phyloP scores from a whole-genome alignment of 2,797 vertebrate genomes.

The Spondyliosoma cantharus region DNA sequence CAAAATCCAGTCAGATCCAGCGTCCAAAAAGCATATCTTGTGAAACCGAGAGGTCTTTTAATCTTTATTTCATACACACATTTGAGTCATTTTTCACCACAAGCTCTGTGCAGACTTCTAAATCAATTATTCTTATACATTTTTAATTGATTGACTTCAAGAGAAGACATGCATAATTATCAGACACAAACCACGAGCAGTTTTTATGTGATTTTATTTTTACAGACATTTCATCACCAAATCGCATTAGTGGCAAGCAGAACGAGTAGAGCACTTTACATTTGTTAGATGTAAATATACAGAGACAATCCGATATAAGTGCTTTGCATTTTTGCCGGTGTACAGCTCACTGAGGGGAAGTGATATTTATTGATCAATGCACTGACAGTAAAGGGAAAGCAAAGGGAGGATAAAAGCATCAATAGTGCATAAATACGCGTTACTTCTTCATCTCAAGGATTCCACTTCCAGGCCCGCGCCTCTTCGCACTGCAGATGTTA shows the following conservation, averaged over 20 bases:
- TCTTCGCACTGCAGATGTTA: constrained; percentile 98
- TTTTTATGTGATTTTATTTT: constrained; percentile 66
- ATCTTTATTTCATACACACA: not conserved
- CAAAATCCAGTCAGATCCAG: not conserved
- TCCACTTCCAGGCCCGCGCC: constrained; percentile 90
- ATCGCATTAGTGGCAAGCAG: constrained; percentile 50
- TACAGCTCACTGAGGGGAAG: constrained; percentile 41
- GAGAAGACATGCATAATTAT: constrained; percentile 13
- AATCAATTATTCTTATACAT: constrained; percentile 5
- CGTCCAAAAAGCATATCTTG: not conserved
- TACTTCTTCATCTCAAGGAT: constrained; percentile 95
- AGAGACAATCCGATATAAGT: constrained; percentile 46
- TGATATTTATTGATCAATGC: constrained; percentile 61
- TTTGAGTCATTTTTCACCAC: not conserved
- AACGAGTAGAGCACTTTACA: constrained; percentile 46
- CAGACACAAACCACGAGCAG: constrained; percentile 30
- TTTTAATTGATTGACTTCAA: constrained; percentile 6
- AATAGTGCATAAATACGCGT: constrained; percentile 28
- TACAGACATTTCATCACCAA: constrained; percentile 53
- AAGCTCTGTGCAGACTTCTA: not conserved
- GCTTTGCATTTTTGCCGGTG: constrained; percentile 55
- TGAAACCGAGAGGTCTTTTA: not conserved
- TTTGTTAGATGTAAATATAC: constrained; percentile 63
- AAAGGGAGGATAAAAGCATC: constrained; percentile 42
- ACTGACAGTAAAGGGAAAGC: constrained; percentile 24